phyloP scores from a whole-genome alignment of 2,888 invertebrate species.

The Ganaspis brasiliensis region DNA sequence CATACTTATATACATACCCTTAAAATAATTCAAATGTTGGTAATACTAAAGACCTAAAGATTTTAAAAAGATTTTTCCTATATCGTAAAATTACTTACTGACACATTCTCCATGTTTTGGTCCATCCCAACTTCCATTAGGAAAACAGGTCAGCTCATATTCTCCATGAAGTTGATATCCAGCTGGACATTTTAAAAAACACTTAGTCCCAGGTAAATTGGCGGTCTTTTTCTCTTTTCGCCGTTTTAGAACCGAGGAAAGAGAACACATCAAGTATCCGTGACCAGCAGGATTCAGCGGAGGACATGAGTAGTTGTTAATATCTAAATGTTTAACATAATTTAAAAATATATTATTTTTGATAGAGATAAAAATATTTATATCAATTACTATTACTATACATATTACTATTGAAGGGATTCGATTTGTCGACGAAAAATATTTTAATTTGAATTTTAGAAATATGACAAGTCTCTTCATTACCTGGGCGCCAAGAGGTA shows the following conservation, averaged over 20 bases:
- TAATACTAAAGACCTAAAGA: no score
- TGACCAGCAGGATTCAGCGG: slow-evolving; percentile 80
- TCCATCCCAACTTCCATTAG: slow-evolving; percentile 81
- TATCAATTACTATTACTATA: no score
- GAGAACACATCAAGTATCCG: slow-evolving; percentile 81
- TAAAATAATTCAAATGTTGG: no score
- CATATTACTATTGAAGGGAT: no score
- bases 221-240: slow-evolving; percentile 67
- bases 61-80: no score
- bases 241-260: slow-evolving; percentile 67
- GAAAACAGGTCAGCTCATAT: slow-evolving; percentile 80
- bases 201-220: slow-evolving; percentile 81
- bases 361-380: no score
- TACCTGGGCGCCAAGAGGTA: no score
- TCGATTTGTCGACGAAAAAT: no score
- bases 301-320: slow-evolving; percentile 77
- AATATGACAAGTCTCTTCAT: no score
- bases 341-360: neutral
- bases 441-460: no score
- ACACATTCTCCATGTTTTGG: slow-evolving; percentile 80
- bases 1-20: no score
- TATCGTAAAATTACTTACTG: slow-evolving; percentile 73
- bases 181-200: slow-evolving; percentile 80
- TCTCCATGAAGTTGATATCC: slow-evolving; percentile 80
- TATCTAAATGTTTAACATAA: slow-evolving; percentile 62